Evolutionary conservation across 2,113 vertebrate species (phyloP).

Genomic region (Speoplatyrhinus poulsoni): DNA sequence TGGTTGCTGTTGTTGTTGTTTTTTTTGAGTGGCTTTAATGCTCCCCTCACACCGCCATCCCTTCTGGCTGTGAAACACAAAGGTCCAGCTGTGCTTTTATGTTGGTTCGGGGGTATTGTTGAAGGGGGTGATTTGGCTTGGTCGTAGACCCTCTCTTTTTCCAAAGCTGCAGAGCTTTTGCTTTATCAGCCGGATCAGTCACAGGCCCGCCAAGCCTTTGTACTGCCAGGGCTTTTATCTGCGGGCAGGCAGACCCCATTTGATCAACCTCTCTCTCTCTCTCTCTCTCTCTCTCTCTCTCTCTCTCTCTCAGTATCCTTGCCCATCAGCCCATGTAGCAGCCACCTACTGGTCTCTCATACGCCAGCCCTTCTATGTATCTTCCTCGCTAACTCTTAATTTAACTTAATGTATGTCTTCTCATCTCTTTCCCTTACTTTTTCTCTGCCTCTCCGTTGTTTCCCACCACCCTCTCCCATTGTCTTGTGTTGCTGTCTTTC

Average conservation of each 20-base stretch:
- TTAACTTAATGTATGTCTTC: not conserved
- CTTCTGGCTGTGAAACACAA: constrained; percentile 58
- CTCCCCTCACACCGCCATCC: constrained; percentile 20
- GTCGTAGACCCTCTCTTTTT: constrained; percentile 43
- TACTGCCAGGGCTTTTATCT: constrained; percentile 66
- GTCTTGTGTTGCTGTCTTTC: constrained; percentile 11
- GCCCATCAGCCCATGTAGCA: no score
- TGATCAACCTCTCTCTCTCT: constrained; percentile 48
- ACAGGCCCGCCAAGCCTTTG: constrained; percentile 64
- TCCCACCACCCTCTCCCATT: constrained; percentile 22
- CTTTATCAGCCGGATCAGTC: constrained; percentile 71
- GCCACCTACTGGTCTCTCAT: no score
- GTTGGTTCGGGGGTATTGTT: constrained; percentile 62
- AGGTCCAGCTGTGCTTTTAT: constrained; percentile 66
- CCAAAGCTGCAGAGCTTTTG: constrained; percentile 60
- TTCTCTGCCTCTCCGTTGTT: not conserved
- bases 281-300: constrained; percentile 7
- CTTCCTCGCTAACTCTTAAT: no score
- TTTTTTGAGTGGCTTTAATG: constrained; percentile 43
- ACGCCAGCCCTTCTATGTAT: no score
- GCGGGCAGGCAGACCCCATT: constrained; percentile 49
- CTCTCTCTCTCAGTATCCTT: constrained; percentile 25
- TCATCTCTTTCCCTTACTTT: constrained; percentile 23
- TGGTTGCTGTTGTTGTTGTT: constrained; percentile 13
- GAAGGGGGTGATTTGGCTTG: constrained; percentile 64